phyloP scores from a whole-genome alignment of 2,888 invertebrate genomes.

The Eupsilia transversa region DNA sequence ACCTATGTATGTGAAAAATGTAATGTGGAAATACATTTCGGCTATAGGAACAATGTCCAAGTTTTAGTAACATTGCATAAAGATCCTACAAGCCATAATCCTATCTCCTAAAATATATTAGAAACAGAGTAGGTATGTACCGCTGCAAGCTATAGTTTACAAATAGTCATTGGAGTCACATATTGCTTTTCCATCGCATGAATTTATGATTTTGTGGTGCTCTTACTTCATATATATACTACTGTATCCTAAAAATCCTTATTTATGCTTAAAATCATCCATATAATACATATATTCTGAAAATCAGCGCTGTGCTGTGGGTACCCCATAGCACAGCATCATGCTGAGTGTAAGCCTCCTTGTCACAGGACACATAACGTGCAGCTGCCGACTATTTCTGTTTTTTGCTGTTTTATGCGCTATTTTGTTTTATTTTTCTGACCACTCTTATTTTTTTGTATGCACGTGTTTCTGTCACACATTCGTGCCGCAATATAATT shows the following conservation, averaged over 20 bases:
- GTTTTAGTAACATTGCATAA: conserved; percentile 46
- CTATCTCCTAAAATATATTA: background rate
- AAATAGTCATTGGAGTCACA: background rate
- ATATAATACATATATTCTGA: background rate
- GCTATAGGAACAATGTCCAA: conserved; percentile 6
- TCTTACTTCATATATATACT: no score
- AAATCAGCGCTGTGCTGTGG: no score
- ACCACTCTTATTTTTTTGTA: no score
- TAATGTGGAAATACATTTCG: background rate
- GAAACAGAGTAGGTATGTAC: background rate
- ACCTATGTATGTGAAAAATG: background rate
- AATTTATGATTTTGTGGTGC: background rate
- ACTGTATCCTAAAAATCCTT: no score
- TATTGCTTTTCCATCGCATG: background rate
- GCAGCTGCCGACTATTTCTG: no score
- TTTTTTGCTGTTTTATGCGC: no score
- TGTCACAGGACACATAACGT: no score
- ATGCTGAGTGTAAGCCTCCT: no score
- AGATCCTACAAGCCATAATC: conserved; percentile 2
- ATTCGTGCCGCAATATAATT: background rate
- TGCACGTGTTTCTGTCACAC: no score
- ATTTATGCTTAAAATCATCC: no score
- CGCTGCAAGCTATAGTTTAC: background rate
- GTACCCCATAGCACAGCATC: no score
- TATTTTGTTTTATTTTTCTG: no score